Evolutionary conservation across 1,140 invertebrate genomes (phyloP), one percentile per base, ranked within the genome.

Genomic region (Maconellicoccus hirsutus): DNA sequence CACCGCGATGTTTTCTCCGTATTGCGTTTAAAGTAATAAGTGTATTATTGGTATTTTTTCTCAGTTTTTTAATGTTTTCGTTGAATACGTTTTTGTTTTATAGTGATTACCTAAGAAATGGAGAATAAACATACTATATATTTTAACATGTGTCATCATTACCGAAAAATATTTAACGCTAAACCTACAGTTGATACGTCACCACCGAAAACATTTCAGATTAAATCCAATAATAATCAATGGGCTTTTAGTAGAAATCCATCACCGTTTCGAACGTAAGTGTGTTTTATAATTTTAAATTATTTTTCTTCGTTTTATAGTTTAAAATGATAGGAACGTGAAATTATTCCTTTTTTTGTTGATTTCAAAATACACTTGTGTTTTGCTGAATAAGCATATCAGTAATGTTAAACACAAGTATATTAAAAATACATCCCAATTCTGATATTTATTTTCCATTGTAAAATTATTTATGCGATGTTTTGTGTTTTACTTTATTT

Each of bases 101-200:
- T 16, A 26, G 8, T 66, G 19, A 66, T 66, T 66, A 23, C 10
- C 2, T 25, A 12, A 26, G 25, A 73, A 33, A 73, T 66, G 61
- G 61, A 66, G 25, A 66, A 66, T 66, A 66, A 66, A 66, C 61
- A 72, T 19, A 73, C 70, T 6, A 70, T 74, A 66, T 74, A 71
- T 69, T 74, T 74, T 8, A 76, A 78, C 70, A 78, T 78, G 77
- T 74, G 75, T 14, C 73, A 76, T 70, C 77, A 78, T 70, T 78
- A 78, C 71, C 70, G 76, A 61, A 75, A 75, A 73, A 38, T 78
- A 14, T 74, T 76, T 70, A 75, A 73, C 72, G 77, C 76, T 6
- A 78, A 76, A 73, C 72, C 75, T 16, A 25, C 74, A 10, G 73
- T 77, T 26, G 75, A 77, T 70, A 74, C 77, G 19, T 72, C 72